phyloP scores from a whole-genome alignment of 2,888 invertebrate genomes.

The Drosophila stalkeri region DNA sequence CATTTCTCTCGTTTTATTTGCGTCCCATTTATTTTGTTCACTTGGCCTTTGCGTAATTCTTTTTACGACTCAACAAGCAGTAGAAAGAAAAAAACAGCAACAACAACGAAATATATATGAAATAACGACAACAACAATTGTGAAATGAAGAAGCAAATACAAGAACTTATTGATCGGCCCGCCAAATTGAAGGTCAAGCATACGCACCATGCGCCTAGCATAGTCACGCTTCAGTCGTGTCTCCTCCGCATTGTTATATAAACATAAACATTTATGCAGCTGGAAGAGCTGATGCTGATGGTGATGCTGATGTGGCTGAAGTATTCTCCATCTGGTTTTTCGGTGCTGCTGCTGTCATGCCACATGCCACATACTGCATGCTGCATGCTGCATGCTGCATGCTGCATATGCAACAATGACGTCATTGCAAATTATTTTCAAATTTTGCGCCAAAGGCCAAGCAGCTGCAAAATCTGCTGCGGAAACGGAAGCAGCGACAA shows the following conservation, averaged over 20 bases:
- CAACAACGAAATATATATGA: conserved; percentile 25
- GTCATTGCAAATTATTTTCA: conserved; percentile 79
- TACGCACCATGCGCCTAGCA: conserved; percentile 60
- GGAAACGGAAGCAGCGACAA: conserved; percentile 76
- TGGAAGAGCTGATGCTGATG: conserved; percentile 2
- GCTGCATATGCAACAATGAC: conserved; percentile 54
- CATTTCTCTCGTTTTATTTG: conserved; percentile 71
- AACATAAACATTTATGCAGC: conserved; percentile 58
- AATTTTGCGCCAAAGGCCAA: conserved; percentile 74
- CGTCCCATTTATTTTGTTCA: conserved; percentile 57
- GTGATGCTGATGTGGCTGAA: conserved; percentile 17
- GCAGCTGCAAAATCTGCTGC: conserved; percentile 47
- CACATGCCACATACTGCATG: conserved; percentile 15
- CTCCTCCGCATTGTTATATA: conserved; percentile 60
- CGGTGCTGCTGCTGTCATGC: conserved; percentile 23
- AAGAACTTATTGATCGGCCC: conserved; percentile 69
- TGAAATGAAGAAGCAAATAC: conserved; percentile 52
- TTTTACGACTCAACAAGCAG: conserved; percentile 80
- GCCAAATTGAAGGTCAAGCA: conserved; percentile 77
- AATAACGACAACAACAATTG: conserved; percentile 10
- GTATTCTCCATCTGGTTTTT: neutral
- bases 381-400: conserved; percentile 10
- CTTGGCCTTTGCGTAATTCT: conserved; percentile 73
- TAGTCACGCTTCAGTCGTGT: conserved; percentile 3
- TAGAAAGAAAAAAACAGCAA: conserved; percentile 49